Percentiles rank a stretch among this genome's conserved stretches.
phyloP scores from a whole-genome alignment of 2,888 invertebrate genomes.

The Hirtodrosophila confusa region DNA sequence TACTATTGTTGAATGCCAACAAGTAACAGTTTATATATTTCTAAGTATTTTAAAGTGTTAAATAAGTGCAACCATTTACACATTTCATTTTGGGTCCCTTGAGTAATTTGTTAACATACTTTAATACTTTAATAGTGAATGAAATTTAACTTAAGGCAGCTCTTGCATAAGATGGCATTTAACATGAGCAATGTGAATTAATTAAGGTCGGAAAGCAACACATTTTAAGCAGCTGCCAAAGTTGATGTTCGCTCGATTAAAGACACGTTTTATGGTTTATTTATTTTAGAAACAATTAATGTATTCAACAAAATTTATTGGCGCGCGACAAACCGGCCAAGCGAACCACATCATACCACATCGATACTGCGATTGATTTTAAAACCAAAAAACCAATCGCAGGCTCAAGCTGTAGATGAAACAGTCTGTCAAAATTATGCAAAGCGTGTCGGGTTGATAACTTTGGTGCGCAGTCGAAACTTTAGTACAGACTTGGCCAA shows the following conservation, averaged over 20 bases:
- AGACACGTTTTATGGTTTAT: constrained; percentile 55
- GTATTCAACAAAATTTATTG: constrained; percentile 36
- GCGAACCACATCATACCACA: constrained; percentile 7
- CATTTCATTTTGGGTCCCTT: too few species aligned
- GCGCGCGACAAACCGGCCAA: constrained; percentile 35
- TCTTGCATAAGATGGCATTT: constrained; percentile 15
- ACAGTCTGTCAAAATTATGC: constrained; percentile 5
- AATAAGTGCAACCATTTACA: not conserved
- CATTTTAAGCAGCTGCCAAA: constrained; percentile 12
- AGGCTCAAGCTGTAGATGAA: constrained; percentile 32
- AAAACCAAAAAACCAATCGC: constrained; percentile 11
- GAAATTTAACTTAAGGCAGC: not conserved
- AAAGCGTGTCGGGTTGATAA: constrained; percentile 3
- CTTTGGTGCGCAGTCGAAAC: constrained; percentile 19
- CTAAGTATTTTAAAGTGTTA: not conserved
- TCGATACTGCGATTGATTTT: constrained; percentile 5
- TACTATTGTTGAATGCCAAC: constrained; percentile 3
- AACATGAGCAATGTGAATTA: constrained; percentile 18
- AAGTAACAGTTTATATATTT: constrained; percentile 2
- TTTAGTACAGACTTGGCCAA: constrained; percentile 1
- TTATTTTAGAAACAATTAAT: constrained; percentile 31
- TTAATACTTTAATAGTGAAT: constrained; percentile 2
- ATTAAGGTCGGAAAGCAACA: constrained; percentile 25
- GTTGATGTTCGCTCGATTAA: constrained; percentile 20
- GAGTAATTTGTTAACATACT: not conserved